These are phyloP conservation scores for Indri indri DNA, from an alignment of 2,113 vertebrate species.

Conservation along the genomic window DNA sequence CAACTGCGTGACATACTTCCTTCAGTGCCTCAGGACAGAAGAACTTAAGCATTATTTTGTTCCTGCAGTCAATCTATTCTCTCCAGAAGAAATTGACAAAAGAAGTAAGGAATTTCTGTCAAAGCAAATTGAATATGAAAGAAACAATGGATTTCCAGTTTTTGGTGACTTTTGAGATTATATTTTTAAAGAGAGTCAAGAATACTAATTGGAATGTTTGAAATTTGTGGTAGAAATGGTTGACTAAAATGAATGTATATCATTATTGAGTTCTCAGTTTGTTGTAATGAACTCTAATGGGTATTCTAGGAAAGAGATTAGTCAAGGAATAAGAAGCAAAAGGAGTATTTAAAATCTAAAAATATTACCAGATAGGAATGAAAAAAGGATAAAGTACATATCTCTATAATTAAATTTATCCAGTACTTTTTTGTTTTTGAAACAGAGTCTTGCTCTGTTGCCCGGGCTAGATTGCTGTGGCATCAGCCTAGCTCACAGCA, in stretches of 20 bases:
- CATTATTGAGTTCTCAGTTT: not conserved
- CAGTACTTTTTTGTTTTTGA: not conserved
- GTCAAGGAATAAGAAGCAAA: not conserved
- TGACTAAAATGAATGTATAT: not conserved
- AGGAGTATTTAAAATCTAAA: conserved; percentile 13
- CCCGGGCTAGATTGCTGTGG: too few relatives aligned
- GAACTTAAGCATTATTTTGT: conserved; percentile 89
- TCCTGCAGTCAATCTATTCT: conserved; percentile 87
- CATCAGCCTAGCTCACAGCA: too few relatives aligned
- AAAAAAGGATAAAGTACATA: not conserved
- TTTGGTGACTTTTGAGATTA: conserved; percentile 75
- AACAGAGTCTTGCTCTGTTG: too few relatives aligned
- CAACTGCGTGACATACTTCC: conserved; percentile 82
- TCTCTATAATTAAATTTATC: not conserved
- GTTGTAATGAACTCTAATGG: not conserved
- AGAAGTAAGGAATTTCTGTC: conserved; percentile 71
- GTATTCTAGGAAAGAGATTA: not conserved
- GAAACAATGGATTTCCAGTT: conserved; percentile 84
- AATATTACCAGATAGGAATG: not conserved
- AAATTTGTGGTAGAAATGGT: not conserved
- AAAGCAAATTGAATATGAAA: conserved; percentile 78
- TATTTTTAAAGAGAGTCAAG: conserved; percentile 12
- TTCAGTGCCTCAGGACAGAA: conserved; percentile 73
- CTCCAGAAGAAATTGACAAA: conserved; percentile 15
- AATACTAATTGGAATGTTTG: conserved; percentile 21